Conservation (phyloP, 1,140 invertebrate genomes). For the Hirudo medicinalis region DNA sequence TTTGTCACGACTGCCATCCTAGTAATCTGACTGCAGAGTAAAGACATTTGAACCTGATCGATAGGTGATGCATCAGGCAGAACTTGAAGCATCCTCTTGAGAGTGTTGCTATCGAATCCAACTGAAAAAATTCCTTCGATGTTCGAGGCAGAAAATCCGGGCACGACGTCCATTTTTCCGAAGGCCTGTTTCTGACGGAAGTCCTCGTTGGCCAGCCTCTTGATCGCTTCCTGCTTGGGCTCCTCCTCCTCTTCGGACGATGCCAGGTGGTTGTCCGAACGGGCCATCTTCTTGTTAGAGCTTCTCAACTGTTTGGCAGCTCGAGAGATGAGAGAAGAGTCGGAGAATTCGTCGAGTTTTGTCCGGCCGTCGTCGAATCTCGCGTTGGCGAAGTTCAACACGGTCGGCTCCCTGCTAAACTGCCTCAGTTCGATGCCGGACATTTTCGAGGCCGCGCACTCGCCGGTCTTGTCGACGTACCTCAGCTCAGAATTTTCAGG, state of each 20-base stretch:
- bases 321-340: not conserved
- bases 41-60: constrained; percentile 19
- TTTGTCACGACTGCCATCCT: not conserved
- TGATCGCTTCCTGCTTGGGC: not conserved
- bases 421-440: constrained; percentile 15
- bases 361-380: not conserved
- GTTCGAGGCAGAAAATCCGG: not conserved
- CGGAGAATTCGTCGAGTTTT: not conserved
- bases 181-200: not conserved
- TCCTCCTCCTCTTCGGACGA: not conserved
- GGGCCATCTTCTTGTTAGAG: not conserved
- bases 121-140: constrained; percentile 19
- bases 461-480: not conserved
- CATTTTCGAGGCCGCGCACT: not conserved
- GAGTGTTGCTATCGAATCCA: constrained; percentile 61
- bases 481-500: too few relatives aligned
- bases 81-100: constrained; percentile 83
- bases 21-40: too few relatives aligned
- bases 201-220: not conserved
- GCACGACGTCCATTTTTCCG: not conserved
- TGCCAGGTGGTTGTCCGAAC: not conserved
- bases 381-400: constrained; percentile 1
- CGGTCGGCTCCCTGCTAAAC: constrained; percentile 21
- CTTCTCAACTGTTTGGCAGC: not conserved
- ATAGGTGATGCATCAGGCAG: constrained; percentile 49